Percentiles rank a stretch among this genome's conserved stretches.
Evolutionary conservation across 35 echinoderm and acorn worm genomes (phyloP).

Genomic region (Heliocidaris erythrogramma): DNA sequence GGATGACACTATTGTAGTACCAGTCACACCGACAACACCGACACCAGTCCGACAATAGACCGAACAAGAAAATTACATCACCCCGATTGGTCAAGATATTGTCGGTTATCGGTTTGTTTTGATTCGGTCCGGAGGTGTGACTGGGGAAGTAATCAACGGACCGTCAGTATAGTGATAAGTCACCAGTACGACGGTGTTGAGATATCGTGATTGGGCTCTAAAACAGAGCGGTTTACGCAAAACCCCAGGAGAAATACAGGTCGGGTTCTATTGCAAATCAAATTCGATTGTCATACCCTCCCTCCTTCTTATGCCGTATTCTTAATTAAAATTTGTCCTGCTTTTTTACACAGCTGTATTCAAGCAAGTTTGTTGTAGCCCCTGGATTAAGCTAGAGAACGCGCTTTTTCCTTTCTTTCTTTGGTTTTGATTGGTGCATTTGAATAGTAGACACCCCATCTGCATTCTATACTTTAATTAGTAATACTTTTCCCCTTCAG

Average conservation of each 20-base stretch:
- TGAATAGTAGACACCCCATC: background rate
- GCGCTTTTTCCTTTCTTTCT: background rate
- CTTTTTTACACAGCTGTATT: background rate
- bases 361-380: background rate
- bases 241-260: background rate
- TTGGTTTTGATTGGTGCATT: background rate
- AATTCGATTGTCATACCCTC: background rate
- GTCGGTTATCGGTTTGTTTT: no score
- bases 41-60: no score
- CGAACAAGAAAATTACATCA: no score
- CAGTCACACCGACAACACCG: no score
- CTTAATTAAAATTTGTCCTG: slow-evolving; percentile 5
- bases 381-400: background rate
- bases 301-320: background rate
- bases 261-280: background rate
- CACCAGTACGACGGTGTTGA: background rate
- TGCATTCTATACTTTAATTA: background rate
- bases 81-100: no score
- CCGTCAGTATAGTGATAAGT: background rate
- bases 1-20: no score
- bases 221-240: background rate
- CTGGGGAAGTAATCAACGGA: background rate
- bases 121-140: no score
- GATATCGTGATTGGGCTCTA: background rate
- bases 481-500: no score